These are phyloP conservation scores for Heloderma charlesbogerti DNA, from an alignment of 2,113 vertebrate species.

Conservation along the genomic window DNA sequence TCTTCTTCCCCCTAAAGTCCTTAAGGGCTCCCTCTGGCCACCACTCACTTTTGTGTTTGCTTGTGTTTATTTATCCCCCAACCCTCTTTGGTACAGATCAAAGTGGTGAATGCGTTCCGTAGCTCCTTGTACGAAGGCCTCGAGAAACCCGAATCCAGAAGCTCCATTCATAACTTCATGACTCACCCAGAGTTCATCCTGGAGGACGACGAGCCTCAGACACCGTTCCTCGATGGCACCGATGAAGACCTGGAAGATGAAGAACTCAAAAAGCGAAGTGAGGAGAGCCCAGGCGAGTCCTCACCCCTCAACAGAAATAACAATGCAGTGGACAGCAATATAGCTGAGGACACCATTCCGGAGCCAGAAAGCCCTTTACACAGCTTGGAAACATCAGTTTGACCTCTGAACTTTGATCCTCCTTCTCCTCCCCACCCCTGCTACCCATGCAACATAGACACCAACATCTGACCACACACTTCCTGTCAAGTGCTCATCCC, in stretches of 20 bases:
- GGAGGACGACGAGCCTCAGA: constrained; percentile 87
- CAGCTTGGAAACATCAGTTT: constrained; percentile 83
- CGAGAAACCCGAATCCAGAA: constrained; percentile 90
- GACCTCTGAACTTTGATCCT: constrained; percentile 64
- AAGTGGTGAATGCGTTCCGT: constrained; percentile 97
- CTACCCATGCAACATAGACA: constrained; percentile 51
- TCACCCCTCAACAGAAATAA: constrained; percentile 77
- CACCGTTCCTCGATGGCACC: constrained; percentile 81
- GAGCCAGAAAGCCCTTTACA: constrained; percentile 74
- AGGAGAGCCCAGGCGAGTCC: constrained; percentile 51
- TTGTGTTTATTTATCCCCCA: constrained; percentile 40
- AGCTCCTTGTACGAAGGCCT: constrained; percentile 91
- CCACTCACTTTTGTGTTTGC: constrained; percentile 61
- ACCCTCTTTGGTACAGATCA: constrained; percentile 85
- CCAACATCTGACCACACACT: constrained; percentile 62
- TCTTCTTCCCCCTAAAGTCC: constrained; percentile 50
- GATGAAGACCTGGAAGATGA: constrained; percentile 79
- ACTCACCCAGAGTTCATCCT: constrained; percentile 91
- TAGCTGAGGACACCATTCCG: constrained; percentile 65
- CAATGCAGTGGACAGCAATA: constrained; percentile 76
- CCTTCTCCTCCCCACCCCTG: constrained; percentile 42
- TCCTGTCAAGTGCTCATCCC: constrained; percentile 68
- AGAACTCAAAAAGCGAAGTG: constrained; percentile 63
- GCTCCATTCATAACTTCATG: constrained; percentile 99
- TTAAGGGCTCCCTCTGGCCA: not conserved